These are phyloP conservation scores for Corvus cornix DNA, from an alignment of 2,113 vertebrate species.

Conservation along the genomic window DNA sequence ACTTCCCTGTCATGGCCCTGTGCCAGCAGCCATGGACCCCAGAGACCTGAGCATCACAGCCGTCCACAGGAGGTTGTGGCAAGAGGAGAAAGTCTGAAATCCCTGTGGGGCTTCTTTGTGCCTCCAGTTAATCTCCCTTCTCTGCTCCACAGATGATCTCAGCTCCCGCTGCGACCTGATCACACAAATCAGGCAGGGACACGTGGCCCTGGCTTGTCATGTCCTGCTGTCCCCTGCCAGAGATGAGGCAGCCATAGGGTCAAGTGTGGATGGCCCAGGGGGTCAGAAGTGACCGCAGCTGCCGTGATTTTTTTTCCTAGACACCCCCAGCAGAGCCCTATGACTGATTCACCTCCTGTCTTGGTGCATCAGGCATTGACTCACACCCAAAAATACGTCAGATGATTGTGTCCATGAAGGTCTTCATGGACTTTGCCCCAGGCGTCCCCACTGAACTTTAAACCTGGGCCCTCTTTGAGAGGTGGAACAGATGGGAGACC, in stretches of 20 bases:
- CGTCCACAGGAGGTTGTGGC: rapidly evolving
- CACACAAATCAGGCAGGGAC: not conserved
- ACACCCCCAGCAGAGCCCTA: slow-evolving; percentile 32
- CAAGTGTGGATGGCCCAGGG: not conserved
- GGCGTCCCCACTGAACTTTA: not conserved
- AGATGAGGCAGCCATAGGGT: not conserved
- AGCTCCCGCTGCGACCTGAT: not conserved
- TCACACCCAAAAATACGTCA: slow-evolving; percentile 16
- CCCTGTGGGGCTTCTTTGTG: not conserved
- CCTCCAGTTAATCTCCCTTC: not conserved
- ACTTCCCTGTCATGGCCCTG: not conserved
- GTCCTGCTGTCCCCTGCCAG: not conserved
- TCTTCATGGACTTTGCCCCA: not conserved
- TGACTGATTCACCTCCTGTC: slow-evolving; percentile 51
- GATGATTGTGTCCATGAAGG: not conserved
- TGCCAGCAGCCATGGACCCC: not conserved
- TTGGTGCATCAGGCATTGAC: slow-evolving; percentile 41
- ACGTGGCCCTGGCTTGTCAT: not conserved
- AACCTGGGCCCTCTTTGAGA: not conserved
- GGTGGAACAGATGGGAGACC: not conserved
- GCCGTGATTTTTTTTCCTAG: not conserved
- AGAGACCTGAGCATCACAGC: not conserved
- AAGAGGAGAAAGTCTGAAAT: slow-evolving; percentile 23
- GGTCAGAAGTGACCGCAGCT: not conserved
- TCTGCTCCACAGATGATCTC: not conserved